Conservation (phyloP, 1,140 invertebrate genomes). For the Galleria mellonella region DNA sequence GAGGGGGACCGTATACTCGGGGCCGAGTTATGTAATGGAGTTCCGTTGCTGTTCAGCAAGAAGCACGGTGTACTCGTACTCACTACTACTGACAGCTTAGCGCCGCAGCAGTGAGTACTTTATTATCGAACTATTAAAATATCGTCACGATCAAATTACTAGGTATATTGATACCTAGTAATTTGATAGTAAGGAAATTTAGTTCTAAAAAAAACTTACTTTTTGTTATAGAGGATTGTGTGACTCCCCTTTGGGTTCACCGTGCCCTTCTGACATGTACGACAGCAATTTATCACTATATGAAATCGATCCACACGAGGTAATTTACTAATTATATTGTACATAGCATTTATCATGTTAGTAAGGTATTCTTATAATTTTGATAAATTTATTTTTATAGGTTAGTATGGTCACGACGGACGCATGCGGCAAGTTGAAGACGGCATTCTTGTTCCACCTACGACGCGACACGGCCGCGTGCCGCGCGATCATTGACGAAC, state of each 20-base stretch:
- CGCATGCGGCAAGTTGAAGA: constrained; percentile 78
- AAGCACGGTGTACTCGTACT: constrained; percentile 78
- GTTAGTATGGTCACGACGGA: constrained; percentile 36
- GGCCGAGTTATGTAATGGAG: constrained; percentile 75
- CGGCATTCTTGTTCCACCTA: constrained; percentile 85
- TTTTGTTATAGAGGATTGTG: constrained; percentile 44
- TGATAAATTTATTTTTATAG: no score
- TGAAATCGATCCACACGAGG: constrained; percentile 83
- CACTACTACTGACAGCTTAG: constrained; percentile 15
- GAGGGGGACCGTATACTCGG: constrained; percentile 79
- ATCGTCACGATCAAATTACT: no score
- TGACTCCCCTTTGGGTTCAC: constrained; percentile 57
- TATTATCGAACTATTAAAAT: neutral
- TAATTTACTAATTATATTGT: no score
- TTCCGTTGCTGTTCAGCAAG: constrained; percentile 77
- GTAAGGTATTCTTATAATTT: no score
- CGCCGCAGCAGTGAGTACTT: constrained; percentile 18
- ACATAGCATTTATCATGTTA: no score
- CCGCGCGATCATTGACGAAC: constrained; percentile 78
- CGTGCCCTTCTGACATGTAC: constrained; percentile 61
- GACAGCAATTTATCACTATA: constrained; percentile 79
- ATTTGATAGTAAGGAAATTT: no score
- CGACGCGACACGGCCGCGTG: constrained; percentile 75
- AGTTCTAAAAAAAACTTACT: no score
- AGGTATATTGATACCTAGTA: no score